Conservation (phyloP, 1,140 invertebrate genomes). For the Archivesica marissinica region DNA sequence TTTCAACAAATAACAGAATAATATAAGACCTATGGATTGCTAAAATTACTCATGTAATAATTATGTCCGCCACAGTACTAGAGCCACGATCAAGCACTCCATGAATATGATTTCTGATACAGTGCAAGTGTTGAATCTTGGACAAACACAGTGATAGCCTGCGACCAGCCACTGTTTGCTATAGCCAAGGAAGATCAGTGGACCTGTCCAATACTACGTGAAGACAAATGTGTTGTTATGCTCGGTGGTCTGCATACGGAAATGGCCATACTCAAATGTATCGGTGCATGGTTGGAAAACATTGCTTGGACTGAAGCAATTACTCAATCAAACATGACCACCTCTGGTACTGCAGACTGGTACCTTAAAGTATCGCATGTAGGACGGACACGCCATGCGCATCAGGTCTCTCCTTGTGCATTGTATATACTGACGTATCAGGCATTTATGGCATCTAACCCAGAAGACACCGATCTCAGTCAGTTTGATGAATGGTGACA, state of each 20-base stretch:
- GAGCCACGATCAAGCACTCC: slow-evolving; percentile 61
- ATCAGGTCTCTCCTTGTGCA: slow-evolving; percentile 57
- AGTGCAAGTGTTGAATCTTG: slow-evolving; percentile 60
- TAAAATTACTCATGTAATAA: too few species aligned
- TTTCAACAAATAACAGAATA: too few species aligned
- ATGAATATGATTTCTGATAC: slow-evolving; percentile 54
- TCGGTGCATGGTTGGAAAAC: slow-evolving; percentile 68
- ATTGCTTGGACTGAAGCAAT: slow-evolving; percentile 68
- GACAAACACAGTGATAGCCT: slow-evolving; percentile 60
- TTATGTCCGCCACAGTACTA: too few species aligned
- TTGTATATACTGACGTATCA: slow-evolving; percentile 14
- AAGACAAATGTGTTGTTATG: slow-evolving; percentile 71
- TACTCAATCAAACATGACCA: slow-evolving; percentile 58
- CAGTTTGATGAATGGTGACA: slow-evolving; percentile 21
- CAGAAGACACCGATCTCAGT: neutral
- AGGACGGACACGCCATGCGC: slow-evolving; percentile 21
- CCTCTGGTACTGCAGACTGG: slow-evolving; percentile 62
- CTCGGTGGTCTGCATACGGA: slow-evolving; percentile 57
- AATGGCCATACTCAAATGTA: slow-evolving; percentile 56
- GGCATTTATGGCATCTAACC: neutral
- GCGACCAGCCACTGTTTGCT: slow-evolving; percentile 67
- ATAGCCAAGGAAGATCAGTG: slow-evolving; percentile 68
- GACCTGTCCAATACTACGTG: slow-evolving; percentile 68
- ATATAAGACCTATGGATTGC: too few species aligned
- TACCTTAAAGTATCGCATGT: slow-evolving; percentile 58